Evolutionary conservation across 2,888 invertebrate genomes (phyloP).

Genomic region (Drosophila prolongata): DNA sequence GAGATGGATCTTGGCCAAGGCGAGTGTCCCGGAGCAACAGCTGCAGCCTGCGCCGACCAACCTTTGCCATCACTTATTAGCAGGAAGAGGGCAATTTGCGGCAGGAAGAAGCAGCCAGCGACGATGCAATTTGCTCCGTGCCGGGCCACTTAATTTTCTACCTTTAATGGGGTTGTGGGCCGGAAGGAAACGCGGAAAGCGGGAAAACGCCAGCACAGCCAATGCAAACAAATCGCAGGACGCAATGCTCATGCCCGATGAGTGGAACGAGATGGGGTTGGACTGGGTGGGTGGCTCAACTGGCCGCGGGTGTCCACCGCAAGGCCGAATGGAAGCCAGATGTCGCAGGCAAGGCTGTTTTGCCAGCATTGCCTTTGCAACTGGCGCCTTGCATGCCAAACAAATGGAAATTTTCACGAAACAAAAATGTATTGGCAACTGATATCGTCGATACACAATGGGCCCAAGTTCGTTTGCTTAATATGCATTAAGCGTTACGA

Average conservation of each 20-base stretch:
- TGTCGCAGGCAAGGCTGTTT: constrained; percentile 49
- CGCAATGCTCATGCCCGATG: constrained; percentile 15
- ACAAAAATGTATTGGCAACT: constrained; percentile 47
- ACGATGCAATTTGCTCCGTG: constrained; percentile 58
- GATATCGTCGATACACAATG: constrained; percentile 20
- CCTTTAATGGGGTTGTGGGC: constrained; percentile 47
- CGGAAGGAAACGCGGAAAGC: constrained; percentile 42
- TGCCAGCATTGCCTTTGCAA: constrained; percentile 46
- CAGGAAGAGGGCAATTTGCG: constrained; percentile 71
- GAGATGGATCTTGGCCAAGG: constrained; percentile 27
- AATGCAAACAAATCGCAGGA: constrained; percentile 38
- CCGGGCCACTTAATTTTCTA: constrained; percentile 51
- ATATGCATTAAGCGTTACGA: constrained; percentile 52
- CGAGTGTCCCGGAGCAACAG: constrained; percentile 24
- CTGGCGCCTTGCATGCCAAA: constrained; percentile 56
- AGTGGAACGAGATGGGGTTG: neutral
- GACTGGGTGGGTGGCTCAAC: constrained; percentile 2
- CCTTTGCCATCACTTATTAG: constrained; percentile 50
- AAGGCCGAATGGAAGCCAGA: constrained; percentile 49
- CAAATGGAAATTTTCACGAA: constrained; percentile 8
- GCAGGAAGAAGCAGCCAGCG: constrained; percentile 57
- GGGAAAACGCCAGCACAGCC: constrained; percentile 22
- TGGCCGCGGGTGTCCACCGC: constrained; percentile 25
- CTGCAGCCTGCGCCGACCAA: constrained; percentile 17
- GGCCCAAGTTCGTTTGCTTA: constrained; percentile 51